Percentiles rank a stretch among this genome's conserved stretches.
phyloP scores from a whole-genome alignment of 2,888 invertebrate species.

The Tethea ocularis region DNA sequence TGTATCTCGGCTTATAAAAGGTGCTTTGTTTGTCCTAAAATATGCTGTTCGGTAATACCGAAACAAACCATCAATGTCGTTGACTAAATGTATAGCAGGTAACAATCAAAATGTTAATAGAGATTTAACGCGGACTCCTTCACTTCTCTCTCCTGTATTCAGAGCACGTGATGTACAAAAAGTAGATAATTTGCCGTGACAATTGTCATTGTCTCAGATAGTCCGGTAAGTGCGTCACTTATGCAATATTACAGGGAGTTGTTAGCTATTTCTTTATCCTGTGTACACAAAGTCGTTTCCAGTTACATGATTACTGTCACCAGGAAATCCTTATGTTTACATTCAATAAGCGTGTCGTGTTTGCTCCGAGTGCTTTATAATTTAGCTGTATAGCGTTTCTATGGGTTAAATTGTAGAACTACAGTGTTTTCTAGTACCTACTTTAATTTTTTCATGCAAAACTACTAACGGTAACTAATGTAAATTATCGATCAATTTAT shows the following conservation, averaged over 20 bases:
- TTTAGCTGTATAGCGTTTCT: background rate
- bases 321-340: constrained; percentile 28
- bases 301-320: constrained; percentile 26
- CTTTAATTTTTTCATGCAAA: too few relatives aligned
- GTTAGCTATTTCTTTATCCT: constrained; percentile 43
- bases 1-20: constrained; percentile 71
- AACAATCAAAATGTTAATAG: constrained; percentile 80
- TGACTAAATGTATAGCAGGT: constrained; percentile 68
- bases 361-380: background rate
- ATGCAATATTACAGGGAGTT: constrained; percentile 54
- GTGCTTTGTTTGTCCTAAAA: constrained; percentile 69
- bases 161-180: constrained; percentile 66
- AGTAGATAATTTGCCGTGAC: constrained; percentile 61
- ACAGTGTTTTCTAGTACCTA: too few relatives aligned
- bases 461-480: too few relatives aligned
- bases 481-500: too few relatives aligned
- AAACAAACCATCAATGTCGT: constrained; percentile 82
- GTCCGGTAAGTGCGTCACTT: constrained; percentile 54
- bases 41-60: constrained; percentile 79
- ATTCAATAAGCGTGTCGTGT: constrained; percentile 20
- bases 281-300: constrained; percentile 31
- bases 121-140: constrained; percentile 65
- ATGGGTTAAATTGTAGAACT: background rate
- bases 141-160: constrained; percentile 64
- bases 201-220: constrained; percentile 55